Percentiles rank a stretch among this genome's conserved stretches.
Evolutionary conservation across 2,797 vertebrate genomes (phyloP).

Genomic region (Phrynocephalus guinanensis): DNA sequence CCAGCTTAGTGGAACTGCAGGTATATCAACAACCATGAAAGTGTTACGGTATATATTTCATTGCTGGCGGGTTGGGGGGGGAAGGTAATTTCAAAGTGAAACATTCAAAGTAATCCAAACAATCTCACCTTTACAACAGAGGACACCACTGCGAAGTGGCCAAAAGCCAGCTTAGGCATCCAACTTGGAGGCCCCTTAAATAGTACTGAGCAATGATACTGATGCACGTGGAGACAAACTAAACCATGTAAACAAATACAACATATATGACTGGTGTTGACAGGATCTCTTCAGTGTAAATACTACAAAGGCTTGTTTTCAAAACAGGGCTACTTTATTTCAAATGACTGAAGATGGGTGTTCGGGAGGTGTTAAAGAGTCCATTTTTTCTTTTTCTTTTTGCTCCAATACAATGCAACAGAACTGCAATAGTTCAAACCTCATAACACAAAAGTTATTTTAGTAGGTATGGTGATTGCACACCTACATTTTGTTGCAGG

Average conservation of each 20-base stretch:
- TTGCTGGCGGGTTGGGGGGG: not conserved
- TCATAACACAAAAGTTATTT: not conserved
- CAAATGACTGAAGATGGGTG: not conserved
- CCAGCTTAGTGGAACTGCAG: not conserved
- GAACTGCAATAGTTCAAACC: not conserved
- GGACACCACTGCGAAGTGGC: not conserved
- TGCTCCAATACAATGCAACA: not conserved
- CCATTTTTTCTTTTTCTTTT: not conserved
- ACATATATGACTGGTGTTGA: accelerated
- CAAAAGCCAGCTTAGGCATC: accelerated
- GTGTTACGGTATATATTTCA: not conserved
- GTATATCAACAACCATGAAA: not conserved
- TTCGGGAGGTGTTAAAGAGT: accelerated
- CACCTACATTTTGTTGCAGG: not conserved
- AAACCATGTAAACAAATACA: not conserved
- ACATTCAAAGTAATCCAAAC: not conserved
- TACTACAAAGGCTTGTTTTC: not conserved
- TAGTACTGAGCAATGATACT: not conserved
- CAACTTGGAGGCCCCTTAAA: not conserved
- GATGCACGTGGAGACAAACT: not conserved
- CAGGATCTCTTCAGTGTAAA: not conserved
- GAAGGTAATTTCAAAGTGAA: not conserved
- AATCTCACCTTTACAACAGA: not conserved
- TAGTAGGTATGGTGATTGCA: not conserved
- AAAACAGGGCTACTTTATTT: not conserved